phyloP scores from a whole-genome alignment of 2,888 invertebrate species.

The Pristionchus fissidentatus region DNA sequence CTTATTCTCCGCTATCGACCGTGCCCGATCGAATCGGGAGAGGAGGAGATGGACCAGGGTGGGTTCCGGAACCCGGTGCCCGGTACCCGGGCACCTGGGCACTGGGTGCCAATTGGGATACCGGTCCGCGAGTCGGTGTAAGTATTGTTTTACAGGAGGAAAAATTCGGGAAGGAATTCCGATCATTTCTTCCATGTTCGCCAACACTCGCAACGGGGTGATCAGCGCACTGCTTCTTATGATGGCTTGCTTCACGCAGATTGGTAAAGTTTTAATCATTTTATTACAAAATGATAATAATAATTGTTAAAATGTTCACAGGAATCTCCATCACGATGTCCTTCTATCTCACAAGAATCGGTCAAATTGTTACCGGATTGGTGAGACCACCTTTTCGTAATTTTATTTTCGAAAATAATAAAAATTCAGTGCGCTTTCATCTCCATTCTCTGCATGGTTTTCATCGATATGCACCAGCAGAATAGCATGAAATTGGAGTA shows the following conservation, averaged over 20 bases:
- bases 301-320: too few relatives aligned
- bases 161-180: slow-evolving; percentile 46
- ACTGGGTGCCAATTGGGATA: too few relatives aligned
- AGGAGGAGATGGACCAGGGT: slow-evolving; percentile 20
- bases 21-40: background rate
- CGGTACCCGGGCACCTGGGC: too few relatives aligned
- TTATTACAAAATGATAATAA: too few relatives aligned
- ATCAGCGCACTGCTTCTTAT: slow-evolving; percentile 49
- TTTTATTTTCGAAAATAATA: background rate
- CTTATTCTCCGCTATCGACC: slow-evolving; percentile 65
- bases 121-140: too few relatives aligned
- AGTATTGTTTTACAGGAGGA: slow-evolving; percentile 42
- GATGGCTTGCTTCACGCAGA: slow-evolving; percentile 38
- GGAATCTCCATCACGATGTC: slow-evolving; percentile 5
- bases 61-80: too few relatives aligned
- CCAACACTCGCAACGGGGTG: slow-evolving; percentile 41
- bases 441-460: slow-evolving; percentile 53
- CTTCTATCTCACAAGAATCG: background rate
- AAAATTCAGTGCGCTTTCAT: slow-evolving; percentile 42
- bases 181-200: background rate
- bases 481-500: slow-evolving; percentile 60
- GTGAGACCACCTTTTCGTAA: background rate
- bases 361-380: background rate
- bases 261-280: too few relatives aligned
- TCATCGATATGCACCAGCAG: slow-evolving; percentile 64